These are phyloP conservation scores for Labeo catla DNA, from an alignment of 2,113 vertebrate species.

Conservation along the genomic window DNA sequence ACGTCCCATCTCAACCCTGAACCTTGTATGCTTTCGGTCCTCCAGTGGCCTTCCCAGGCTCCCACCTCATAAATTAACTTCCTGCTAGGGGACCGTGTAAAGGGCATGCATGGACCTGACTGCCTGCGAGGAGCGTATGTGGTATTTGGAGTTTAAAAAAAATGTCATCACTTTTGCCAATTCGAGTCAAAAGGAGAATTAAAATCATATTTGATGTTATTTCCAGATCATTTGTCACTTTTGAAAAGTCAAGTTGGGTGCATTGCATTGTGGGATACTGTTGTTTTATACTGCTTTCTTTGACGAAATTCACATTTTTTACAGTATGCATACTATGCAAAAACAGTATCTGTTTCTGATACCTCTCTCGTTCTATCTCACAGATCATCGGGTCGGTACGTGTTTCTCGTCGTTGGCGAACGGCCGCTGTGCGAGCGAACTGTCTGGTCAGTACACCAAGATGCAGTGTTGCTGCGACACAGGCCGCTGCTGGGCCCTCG, in stretches of 20 bases:
- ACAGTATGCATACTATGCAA: background rate
- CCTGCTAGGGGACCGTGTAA: constrained; percentile 53
- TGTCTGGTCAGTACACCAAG: constrained; percentile 88
- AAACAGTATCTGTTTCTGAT: background rate
- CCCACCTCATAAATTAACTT: constrained; percentile 66
- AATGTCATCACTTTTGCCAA: background rate
- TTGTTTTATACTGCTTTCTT: too few species aligned
- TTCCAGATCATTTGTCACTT: too few species aligned
- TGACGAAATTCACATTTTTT: background rate
- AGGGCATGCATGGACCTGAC: constrained; percentile 35
- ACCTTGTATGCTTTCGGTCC: constrained; percentile 57
- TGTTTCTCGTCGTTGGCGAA: constrained; percentile 91
- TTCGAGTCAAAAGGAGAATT: background rate
- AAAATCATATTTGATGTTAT: background rate
- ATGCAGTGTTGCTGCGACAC: constrained; percentile 96
- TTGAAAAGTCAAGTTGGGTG: background rate
- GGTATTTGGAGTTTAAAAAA: background rate
- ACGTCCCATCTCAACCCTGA: constrained; percentile 60
- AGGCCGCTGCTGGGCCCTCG: constrained; percentile 91
- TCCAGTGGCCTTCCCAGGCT: constrained; percentile 60
- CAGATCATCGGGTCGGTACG: constrained; percentile 91
- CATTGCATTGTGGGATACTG: background rate
- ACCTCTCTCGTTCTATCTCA: background rate
- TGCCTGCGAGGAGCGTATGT: constrained; percentile 10
- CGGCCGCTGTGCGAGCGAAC: constrained; percentile 88